Evolutionary conservation across 2,888 invertebrate species (phyloP), one percentile per base, ranked within the genome.

Genomic region (Zele albiditarsus): DNA sequence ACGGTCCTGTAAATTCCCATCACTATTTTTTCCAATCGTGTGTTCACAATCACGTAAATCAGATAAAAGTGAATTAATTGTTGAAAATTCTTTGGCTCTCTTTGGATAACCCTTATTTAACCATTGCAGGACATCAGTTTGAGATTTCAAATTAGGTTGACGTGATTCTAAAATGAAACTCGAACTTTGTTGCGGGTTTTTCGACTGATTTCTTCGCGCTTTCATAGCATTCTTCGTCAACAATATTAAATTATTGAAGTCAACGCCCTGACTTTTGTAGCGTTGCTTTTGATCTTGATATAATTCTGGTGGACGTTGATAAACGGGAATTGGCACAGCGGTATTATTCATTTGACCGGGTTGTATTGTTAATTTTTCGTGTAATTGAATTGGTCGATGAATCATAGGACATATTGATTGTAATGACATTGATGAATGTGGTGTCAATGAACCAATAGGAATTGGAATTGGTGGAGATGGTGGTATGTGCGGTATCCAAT

Each of bases 181-280:
- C 12, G 81, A 78, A 0, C 74, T 73, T 20, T 77, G 77, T 20
- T 77, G 78, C 0, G 78, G 77, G 49, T 79, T 82, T 49, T 85
- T 88, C 28, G 85, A 78, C 46, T 85, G 85, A 38, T 81, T 83
- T 0, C 86, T 79, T 28, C 84, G 78, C 5, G 83, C 82, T 73
- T 85, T 87, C 83, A 86, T 84, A 0, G 84, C 87, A 67, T 80
- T 88, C 60, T 87, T 89, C 6, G 89, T 89, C 65, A 89, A 58
- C 0, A 89, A 71, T 71, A 89, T 89, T 5, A 89, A 78, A 78
- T 89, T 89, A 57, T 85, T 88, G 58, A 87, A 88, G 74, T 89
- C 89, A 1, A 87, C 88, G 0, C 88, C 88, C 33, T 86, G 86
- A 49, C 77, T 83, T 70, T 53, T 75, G 63, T 85, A 87, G 8